Evolutionary conservation across 2,888 invertebrate genomes (phyloP).

Genomic region (Acanthosepion esculentum): DNA sequence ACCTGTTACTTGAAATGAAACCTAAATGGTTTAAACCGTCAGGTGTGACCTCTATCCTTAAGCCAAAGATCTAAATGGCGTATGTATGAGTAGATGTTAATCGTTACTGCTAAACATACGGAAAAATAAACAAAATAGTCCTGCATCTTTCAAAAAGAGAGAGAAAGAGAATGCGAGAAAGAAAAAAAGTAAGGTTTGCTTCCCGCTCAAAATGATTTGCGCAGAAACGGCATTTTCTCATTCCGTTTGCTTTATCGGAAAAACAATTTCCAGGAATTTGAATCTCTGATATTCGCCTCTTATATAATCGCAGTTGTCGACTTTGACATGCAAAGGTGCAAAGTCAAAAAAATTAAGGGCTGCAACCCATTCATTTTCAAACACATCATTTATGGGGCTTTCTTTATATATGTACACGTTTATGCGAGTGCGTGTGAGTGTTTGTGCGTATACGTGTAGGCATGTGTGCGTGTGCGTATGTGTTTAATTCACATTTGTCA

Average conservation of each 20-base stretch:
- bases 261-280: not conserved
- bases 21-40: not conserved
- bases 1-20: too few relatives aligned
- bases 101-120: not conserved
- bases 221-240: not conserved
- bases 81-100: not conserved
- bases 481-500: not conserved
- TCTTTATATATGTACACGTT: not conserved
- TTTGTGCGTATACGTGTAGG: not conserved
- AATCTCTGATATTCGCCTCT: conserved; percentile 8
- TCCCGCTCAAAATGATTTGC: not conserved
- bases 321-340: conserved; percentile 21
- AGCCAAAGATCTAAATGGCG: not conserved
- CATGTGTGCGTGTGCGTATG: not conserved
- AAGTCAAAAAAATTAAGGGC: not conserved
- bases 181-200: not conserved
- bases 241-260: not conserved
- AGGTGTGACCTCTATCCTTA: not conserved
- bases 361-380: not conserved
- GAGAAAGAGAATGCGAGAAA: not conserved
- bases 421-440: not conserved
- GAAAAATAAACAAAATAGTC: not conserved
- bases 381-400: not conserved
- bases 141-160: not conserved
- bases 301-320: not conserved